Evolutionary conservation across 1,140 invertebrate species (phyloP), one percentile per base, ranked within the genome.

Genomic region (Battus philenor): DNA sequence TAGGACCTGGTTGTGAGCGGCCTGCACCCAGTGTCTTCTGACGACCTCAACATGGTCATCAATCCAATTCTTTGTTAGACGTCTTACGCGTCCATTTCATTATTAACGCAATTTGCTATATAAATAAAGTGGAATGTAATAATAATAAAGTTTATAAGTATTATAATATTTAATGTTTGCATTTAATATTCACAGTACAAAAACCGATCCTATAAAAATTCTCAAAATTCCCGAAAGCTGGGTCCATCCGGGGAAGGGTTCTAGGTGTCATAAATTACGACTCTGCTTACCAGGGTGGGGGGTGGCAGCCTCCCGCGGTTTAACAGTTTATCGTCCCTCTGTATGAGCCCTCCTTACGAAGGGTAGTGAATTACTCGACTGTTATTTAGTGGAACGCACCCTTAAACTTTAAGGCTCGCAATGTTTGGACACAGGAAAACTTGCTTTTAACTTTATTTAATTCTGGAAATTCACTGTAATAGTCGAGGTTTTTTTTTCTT

Each of bases 241-340:
- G 41, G 58, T 54, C 55, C 58, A 61, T 69, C 53, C 60, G 45
- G 50, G 54, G 62, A 72, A 76, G 72, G 71, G 75, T 75, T 71
- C 59, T 66, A 68, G 66, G 66, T 68, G 75, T 68, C 69, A 75
- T 79, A 79, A 79, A 79, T 79, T 68, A 79, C 66, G 43, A 58
- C 53, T 53, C 72, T 73, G 75, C 76, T 79, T 76, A 69, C 72
- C 64, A 63, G 70, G 54, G 56, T 34, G 59, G 62, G 64, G 43
- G 20, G 34, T 13, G 31, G 47, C 47, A 55, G 74, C 68, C 55
- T 54, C 65, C 56, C 63, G 70, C 49, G 74, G 75, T 79, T 79
- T 74, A 68, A 63, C 70, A 79, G 70, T 79, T 79, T 79, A 74
- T 69, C 75, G 68, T 60, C 68, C 68, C 67, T 71, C 59, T 51